A percentile compares a stretch with the other conserved stretches of the same genome.
Evolutionary conservation across 2,113 vertebrate species (phyloP).

Genomic region (Erpornis zantholeuca): DNA sequence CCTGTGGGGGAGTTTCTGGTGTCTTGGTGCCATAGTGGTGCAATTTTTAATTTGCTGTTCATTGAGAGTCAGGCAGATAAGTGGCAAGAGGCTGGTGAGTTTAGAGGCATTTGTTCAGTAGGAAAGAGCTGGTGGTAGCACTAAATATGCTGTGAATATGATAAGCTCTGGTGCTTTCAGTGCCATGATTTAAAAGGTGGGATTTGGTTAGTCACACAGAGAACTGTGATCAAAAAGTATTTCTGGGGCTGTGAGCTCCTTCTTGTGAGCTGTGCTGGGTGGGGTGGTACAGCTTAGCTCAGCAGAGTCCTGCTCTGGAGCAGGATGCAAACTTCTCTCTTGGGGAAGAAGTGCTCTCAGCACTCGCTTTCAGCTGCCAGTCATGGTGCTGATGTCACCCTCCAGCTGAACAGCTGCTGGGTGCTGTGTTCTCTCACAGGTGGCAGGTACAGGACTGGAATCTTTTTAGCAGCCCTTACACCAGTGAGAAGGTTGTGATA

Average conservation of each 20-base stretch:
- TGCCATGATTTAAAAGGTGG: neutral
- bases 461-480: neutral
- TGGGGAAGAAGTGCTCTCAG: neutral
- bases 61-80: neutral
- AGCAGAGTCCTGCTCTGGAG: neutral
- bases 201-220: neutral
- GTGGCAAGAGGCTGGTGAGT: neutral
- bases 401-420: neutral
- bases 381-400: neutral
- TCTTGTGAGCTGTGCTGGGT: neutral
- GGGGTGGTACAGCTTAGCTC: neutral
- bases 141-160: neutral
- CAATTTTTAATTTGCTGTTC: conserved; percentile 1
- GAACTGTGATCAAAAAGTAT: neutral
- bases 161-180: neutral
- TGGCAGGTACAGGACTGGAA: neutral
- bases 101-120: neutral
- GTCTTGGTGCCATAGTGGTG: neutral
- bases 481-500: neutral
- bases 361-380: neutral
- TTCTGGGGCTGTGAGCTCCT: neutral
- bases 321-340: neutral
- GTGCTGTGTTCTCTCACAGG: neutral
- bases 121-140: neutral
- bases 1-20: neutral